A percentile compares a stretch with the other conserved stretches of the same genome.
phyloP scores from a whole-genome alignment of 2,113 vertebrate genomes.

The Varanus komodoensis region DNA sequence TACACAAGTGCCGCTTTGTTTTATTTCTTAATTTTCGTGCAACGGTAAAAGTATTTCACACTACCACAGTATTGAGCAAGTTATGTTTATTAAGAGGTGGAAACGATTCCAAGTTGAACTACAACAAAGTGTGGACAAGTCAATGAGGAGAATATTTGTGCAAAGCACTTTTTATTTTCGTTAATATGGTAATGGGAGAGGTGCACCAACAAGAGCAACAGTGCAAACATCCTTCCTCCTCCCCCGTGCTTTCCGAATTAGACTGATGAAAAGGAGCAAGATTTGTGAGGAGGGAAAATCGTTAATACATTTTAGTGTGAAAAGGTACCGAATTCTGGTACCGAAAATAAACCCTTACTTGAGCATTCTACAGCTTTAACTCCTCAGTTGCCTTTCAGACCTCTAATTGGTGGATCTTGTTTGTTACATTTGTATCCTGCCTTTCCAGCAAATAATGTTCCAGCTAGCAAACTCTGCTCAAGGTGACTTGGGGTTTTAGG shows the following conservation, averaged over 20 bases:
- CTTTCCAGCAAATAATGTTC: background rate
- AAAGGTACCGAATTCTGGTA: background rate
- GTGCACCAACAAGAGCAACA: background rate
- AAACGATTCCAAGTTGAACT: too few relatives aligned
- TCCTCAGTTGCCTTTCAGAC: background rate
- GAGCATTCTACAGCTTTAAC: background rate
- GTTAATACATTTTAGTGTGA: background rate
- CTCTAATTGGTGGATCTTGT: background rate
- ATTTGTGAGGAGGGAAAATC: background rate
- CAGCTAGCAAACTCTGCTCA: background rate
- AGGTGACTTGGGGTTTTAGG: background rate
- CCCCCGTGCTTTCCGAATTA: background rate
- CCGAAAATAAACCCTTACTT: background rate
- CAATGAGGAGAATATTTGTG: too few relatives aligned
- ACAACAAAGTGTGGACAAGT: too few relatives aligned
- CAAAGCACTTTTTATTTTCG: conserved; percentile 57
- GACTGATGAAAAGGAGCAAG: background rate
- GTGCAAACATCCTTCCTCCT: background rate
- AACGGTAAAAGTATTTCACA: too few relatives aligned
- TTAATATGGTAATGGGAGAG: conserved; percentile 56
- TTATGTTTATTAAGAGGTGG: too few relatives aligned
- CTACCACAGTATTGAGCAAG: too few relatives aligned
- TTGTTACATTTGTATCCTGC: background rate
- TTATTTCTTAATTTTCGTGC: too few relatives aligned
- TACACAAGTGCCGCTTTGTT: too few relatives aligned